Conservation (phyloP, 2,113 vertebrate genomes). For the Haliaeetus leucogaster region DNA sequence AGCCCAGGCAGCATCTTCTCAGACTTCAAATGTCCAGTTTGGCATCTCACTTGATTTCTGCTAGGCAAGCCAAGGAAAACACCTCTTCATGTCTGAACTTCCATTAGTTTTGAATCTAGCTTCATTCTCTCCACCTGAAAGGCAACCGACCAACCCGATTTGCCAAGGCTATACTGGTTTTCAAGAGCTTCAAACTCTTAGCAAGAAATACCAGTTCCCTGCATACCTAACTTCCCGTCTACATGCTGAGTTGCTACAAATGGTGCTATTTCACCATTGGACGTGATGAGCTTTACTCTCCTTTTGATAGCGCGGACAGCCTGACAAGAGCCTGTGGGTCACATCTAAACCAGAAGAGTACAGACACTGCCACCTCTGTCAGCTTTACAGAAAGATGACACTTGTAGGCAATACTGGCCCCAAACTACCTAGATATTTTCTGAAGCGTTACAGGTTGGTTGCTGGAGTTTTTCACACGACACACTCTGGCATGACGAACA, state of each 20-base stretch:
- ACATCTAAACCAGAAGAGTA: not conserved
- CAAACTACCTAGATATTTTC: not conserved
- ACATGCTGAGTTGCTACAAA: rapidly evolving
- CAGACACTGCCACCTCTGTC: not conserved
- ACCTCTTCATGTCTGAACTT: not conserved
- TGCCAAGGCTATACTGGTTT: not conserved
- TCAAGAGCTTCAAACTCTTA: not conserved
- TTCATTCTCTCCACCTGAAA: not conserved
- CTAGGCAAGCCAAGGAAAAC: not conserved
- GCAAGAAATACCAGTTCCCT: not conserved
- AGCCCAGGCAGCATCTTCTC: not conserved
- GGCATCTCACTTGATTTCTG: not conserved
- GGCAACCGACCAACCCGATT: not conserved
- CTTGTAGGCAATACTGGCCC: not conserved
- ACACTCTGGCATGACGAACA: not conserved
- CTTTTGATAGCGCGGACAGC: rapidly evolving
- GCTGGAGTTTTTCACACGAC: not conserved
- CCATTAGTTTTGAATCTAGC: not conserved
- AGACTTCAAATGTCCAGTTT: not conserved
- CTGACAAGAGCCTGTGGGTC: not conserved
- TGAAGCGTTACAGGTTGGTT: not conserved
- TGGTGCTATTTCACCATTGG: not conserved
- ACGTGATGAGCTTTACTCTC: rapidly evolving
- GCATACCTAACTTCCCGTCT: not conserved
- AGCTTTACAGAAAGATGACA: not conserved